These are phyloP conservation scores for Hydropsyche tenuis DNA, from an alignment of 1,140 invertebrate species.

Conservation along the genomic window DNA sequence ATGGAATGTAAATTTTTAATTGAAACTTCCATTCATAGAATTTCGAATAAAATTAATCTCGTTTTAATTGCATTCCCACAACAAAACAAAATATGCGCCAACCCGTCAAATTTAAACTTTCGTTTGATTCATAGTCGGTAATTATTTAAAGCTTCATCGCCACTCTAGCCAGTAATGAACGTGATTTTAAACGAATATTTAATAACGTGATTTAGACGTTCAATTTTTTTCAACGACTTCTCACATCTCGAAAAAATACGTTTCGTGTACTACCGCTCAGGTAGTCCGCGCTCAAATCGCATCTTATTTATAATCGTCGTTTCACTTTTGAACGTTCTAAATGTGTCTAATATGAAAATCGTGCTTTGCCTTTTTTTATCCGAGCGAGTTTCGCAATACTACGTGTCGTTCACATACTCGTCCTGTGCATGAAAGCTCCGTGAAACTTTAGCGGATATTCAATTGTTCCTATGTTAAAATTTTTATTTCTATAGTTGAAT, in stretches of 20 bases:
- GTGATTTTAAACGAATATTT: slow-evolving; percentile 28
- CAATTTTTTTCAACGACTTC: background rate
- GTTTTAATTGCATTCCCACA: too few relatives aligned
- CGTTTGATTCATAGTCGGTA: slow-evolving; percentile 18
- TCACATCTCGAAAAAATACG: background rate
- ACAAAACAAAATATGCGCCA: too few relatives aligned
- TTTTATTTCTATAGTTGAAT: too few relatives aligned
- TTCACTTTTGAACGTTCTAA: slow-evolving; percentile 23
- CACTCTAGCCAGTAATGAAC: slow-evolving; percentile 18
- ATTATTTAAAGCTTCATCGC: slow-evolving; percentile 18
- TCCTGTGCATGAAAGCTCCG: background rate
- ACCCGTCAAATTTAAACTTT: background rate
- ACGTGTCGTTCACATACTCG: slow-evolving; percentile 1
- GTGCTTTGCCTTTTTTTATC: slow-evolving; percentile 2
- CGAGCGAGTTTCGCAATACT: background rate
- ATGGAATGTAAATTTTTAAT: too few relatives aligned
- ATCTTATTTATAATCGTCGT: slow-evolving; percentile 25
- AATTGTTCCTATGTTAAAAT: too few relatives aligned
- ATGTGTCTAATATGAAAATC: slow-evolving; percentile 20
- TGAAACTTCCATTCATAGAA: too few relatives aligned
- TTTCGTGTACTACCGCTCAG: slow-evolving; percentile 3
- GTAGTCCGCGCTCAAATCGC: slow-evolving; percentile 12
- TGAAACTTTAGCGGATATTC: too few relatives aligned
- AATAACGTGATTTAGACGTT: slow-evolving; percentile 21
- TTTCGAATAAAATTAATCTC: too few relatives aligned